Conservation (phyloP, 2,888 invertebrate species). For the Cotesia congregata region DNA sequence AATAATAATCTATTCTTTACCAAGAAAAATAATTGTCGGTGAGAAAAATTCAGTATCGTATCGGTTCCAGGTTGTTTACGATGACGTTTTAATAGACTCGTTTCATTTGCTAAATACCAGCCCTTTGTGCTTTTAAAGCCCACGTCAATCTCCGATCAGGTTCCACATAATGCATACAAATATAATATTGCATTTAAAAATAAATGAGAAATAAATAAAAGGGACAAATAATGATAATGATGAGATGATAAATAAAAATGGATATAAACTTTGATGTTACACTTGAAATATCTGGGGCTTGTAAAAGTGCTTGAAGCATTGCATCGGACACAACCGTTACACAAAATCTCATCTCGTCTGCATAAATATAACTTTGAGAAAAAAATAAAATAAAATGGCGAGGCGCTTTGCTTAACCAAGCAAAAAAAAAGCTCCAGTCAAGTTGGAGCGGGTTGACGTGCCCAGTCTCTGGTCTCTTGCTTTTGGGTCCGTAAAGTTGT, state of each 20-base stretch:
- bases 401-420: neutral
- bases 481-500: slow-evolving; percentile 17
- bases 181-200: too few relatives aligned
- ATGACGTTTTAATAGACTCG: slow-evolving; percentile 42
- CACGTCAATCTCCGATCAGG: slow-evolving; percentile 4
- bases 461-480: neutral
- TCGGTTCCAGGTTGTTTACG: slow-evolving; percentile 21
- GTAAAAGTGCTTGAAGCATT: slow-evolving; percentile 50
- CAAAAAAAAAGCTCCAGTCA: neutral
- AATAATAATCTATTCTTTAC: neutral
- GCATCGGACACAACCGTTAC: slow-evolving; percentile 51
- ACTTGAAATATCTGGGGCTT: slow-evolving; percentile 16
- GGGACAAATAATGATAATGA: too few relatives aligned
- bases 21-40: neutral
- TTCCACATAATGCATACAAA: too few relatives aligned
- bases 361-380: slow-evolving; percentile 18
- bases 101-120: slow-evolving; percentile 48
- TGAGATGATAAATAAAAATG: neutral
- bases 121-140: neutral
- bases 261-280: slow-evolving; percentile 19
- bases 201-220: neutral
- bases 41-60: neutral
- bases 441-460: neutral
- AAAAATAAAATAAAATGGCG: neutral
- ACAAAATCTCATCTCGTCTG: slow-evolving; percentile 33